Evolutionary conservation across 2,888 invertebrate genomes (phyloP), one percentile per base, ranked within the genome.

Genomic region (Odontocolon sp.): DNA sequence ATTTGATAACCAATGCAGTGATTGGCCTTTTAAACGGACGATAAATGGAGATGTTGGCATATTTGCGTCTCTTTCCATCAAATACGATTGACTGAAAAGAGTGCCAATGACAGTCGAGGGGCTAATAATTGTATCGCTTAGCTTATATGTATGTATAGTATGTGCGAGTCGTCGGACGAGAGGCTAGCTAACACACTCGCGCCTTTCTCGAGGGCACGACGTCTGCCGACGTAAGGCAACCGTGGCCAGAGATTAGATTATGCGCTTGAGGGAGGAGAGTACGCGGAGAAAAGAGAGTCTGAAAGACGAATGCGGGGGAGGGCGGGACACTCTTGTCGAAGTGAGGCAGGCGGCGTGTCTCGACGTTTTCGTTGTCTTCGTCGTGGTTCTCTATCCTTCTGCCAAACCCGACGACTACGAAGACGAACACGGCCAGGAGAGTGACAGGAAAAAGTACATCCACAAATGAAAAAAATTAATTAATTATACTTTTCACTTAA

Each of bases 171-270:
- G 11, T 11, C n/a, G 31, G 31, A 45, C 42, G 45, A 61, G 28
- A 45, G 4, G 9, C 31, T 14, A 61, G 59, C 8, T 14, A 61
- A 42, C 8, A 33, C 23, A 38, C 42, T 61, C 61, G 33, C 26
- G 18, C 40, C 26, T 40, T 23, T 21, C 40, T 38, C 23, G 64
- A 52, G 52, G 50, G 50, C 64, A 52, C 47, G 52, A 64, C 66
- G 56, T 56, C 45, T 45, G 67, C 33, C 56, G 33, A 67, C 31
- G 67, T 21, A 52, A 69, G 52, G 31, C 50, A 68, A 68, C 67
- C 56, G 23, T 38, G 38, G 11, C 38, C 57, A 61, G 52, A 70
- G 69, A 70, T 70, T 70, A 70, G 69, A 70, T 70, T 61, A 61
- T 70, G 28, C 52, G 69, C 52, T 54, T 52, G 31, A 21, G 42